A percentile compares a stretch with the other conserved stretches of the same genome.
Conservation (phyloP, 2,797 vertebrate genomes). For the Hemibagrus guttatus region DNA sequence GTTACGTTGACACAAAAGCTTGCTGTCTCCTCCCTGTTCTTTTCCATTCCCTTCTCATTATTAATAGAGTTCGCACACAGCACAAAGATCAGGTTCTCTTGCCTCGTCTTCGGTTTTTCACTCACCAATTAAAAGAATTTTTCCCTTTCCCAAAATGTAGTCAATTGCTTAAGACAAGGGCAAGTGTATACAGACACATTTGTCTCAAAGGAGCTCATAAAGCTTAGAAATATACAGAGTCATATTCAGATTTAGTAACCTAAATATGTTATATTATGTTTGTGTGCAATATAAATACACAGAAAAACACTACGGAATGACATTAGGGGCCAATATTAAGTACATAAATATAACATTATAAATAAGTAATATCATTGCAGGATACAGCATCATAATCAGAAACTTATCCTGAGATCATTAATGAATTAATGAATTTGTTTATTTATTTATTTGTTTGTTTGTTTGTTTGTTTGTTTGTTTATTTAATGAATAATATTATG, state of each 20-base stretch:
- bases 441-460: background rate
- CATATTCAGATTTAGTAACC: background rate
- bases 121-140: background rate
- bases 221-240: background rate
- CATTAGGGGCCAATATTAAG: background rate
- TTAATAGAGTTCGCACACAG: slow-evolving; percentile 10
- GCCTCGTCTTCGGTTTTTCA: background rate
- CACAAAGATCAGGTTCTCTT: background rate
- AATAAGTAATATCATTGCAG: background rate
- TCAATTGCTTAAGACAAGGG: background rate
- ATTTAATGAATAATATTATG: background rate
- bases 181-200: too few relatives aligned
- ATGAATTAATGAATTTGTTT: too few relatives aligned
- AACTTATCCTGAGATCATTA: background rate
- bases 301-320: background rate
- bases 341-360: background rate
- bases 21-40: background rate
- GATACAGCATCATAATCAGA: background rate
- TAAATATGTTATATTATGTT: background rate
- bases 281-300: background rate
- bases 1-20: slow-evolving; percentile 14
- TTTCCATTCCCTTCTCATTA: slow-evolving; percentile 4
- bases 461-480: background rate
- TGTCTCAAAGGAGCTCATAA: background rate
- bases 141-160: background rate